A percentile compares a stretch with the other conserved stretches of the same genome.
Conservation (phyloP, 2,888 invertebrate genomes). For the Macroteleia sp. region DNA sequence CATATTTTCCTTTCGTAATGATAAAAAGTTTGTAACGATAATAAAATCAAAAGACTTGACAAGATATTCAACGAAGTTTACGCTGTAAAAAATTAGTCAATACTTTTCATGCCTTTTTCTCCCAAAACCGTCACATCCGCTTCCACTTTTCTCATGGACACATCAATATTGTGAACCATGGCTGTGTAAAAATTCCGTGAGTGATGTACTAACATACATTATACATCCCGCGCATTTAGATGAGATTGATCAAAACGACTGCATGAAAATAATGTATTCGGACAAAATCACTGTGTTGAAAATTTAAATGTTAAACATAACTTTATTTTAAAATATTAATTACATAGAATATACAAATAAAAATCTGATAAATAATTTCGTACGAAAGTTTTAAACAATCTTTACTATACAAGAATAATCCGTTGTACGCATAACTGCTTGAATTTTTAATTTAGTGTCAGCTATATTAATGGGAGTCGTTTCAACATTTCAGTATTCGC, state of each 20-base stretch:
- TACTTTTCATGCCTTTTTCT: constrained; percentile 1
- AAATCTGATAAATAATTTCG: too few relatives aligned
- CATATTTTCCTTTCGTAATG: too few relatives aligned
- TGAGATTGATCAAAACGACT: constrained; percentile 34
- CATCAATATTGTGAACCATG: constrained; percentile 16
- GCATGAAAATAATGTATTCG: constrained; percentile 14
- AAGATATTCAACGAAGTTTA: too few relatives aligned
- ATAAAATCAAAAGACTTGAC: too few relatives aligned
- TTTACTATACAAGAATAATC: too few relatives aligned
- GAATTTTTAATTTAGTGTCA: constrained; percentile 13
- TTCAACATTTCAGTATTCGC: constrained; percentile 11
- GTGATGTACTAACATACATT: constrained; percentile 16
- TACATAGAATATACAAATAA: too few relatives aligned
- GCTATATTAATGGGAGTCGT: constrained; percentile 22
- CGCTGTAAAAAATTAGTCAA: constrained; percentile 6
- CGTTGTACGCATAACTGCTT: constrained; percentile 1
- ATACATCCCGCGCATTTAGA: constrained; percentile 25
- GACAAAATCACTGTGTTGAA: too few relatives aligned
- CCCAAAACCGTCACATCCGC: background rate
- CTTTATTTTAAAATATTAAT: too few relatives aligned
- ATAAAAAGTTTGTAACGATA: too few relatives aligned
- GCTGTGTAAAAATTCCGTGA: constrained; percentile 14
- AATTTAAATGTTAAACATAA: too few relatives aligned
- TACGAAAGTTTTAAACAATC: too few relatives aligned
- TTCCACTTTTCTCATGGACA: constrained; percentile 7